These are phyloP conservation scores for Hydrotaea diabolus DNA, from an alignment of 2,888 invertebrate genomes.

Conservation along the genomic window DNA sequence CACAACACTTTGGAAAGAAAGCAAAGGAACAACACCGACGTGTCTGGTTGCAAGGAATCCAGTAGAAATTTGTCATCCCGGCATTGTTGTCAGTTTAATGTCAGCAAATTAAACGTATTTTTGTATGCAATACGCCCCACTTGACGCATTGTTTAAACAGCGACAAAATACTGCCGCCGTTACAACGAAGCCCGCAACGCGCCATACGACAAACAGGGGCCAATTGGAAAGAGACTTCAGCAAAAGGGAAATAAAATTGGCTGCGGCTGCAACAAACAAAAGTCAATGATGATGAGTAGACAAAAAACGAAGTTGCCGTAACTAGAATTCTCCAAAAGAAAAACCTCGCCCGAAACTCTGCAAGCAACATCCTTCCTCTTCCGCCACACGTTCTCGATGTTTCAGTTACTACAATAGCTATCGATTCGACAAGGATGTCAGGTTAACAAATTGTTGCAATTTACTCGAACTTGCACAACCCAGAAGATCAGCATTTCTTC, in stretches of 20 bases:
- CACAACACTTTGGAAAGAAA: conserved; percentile 48
- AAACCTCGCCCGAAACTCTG: conserved; percentile 40
- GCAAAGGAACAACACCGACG: background rate
- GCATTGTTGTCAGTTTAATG: conserved; percentile 67
- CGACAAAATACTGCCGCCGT: conserved; percentile 17
- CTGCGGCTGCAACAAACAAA: conserved; percentile 35
- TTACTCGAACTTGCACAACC: conserved; percentile 55
- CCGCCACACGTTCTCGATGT: background rate
- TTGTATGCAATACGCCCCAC: conserved; percentile 68
- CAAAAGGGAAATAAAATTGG: conserved; percentile 41
- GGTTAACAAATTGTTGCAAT: conserved; percentile 73
- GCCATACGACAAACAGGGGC: background rate
- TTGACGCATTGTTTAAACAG: conserved; percentile 62
- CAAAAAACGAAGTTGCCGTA: conserved; percentile 38
- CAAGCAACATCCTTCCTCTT: conserved; percentile 4
- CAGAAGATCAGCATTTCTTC: conserved; percentile 53
- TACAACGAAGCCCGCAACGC: background rate
- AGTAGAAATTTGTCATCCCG: conserved; percentile 56
- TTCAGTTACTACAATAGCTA: conserved; percentile 28
- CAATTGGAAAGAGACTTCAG: conserved; percentile 46
- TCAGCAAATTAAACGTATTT: conserved; percentile 69
- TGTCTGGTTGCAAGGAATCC: conserved; percentile 46
- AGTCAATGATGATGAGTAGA: conserved; percentile 35
- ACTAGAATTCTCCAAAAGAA: conserved; percentile 47
- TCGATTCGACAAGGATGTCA: conserved; percentile 70